phyloP scores from a whole-genome alignment of 2,888 invertebrate species.

The Lepidocyrtinus sp. region DNA sequence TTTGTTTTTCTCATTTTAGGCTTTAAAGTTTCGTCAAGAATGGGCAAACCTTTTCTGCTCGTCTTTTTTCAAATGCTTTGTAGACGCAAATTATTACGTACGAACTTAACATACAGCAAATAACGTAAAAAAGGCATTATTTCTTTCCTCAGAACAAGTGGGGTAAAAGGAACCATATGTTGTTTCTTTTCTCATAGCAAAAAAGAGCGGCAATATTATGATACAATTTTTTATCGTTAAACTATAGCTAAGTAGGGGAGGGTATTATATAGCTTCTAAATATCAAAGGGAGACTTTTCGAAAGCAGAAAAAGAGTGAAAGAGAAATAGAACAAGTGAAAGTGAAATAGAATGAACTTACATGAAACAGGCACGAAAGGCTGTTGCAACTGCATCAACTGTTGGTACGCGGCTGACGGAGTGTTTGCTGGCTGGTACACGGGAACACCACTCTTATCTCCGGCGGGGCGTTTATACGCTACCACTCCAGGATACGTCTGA shows the following conservation, averaged over 20 bases:
- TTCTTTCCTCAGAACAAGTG: not conserved
- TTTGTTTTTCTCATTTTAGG: not conserved
- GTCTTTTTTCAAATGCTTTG: not conserved
- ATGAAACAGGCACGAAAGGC: slow-evolving; percentile 98
- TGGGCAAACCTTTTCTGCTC: not conserved
- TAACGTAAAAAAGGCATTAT: slow-evolving; percentile 13
- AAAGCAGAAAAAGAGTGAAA: slow-evolving; percentile 73
- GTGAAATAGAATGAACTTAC: slow-evolving; percentile 84
- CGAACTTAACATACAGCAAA: not conserved
- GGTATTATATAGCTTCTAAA: slow-evolving; percentile 19
- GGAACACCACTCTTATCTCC: slow-evolving; percentile 95
- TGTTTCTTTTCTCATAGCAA: not conserved
- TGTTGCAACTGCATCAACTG: slow-evolving; percentile 91
- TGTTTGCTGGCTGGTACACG: slow-evolving; percentile 86
- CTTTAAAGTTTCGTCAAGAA: not conserved
- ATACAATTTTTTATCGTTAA: not conserved
- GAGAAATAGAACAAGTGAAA: slow-evolving; percentile 46
- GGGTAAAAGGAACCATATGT: not conserved
- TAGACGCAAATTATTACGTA: not conserved
- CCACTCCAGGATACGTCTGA: slow-evolving; percentile 97
- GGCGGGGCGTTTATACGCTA: slow-evolving; percentile 96
- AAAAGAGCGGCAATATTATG: slow-evolving; percentile 1
- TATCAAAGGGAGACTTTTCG: slow-evolving; percentile 71
- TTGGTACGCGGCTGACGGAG: slow-evolving; percentile 84
- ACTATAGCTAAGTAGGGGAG: not conserved